Evolutionary conservation across 2,113 vertebrate species (phyloP), one percentile per base, ranked within the genome.

Genomic region (Hippolais icterina): DNA sequence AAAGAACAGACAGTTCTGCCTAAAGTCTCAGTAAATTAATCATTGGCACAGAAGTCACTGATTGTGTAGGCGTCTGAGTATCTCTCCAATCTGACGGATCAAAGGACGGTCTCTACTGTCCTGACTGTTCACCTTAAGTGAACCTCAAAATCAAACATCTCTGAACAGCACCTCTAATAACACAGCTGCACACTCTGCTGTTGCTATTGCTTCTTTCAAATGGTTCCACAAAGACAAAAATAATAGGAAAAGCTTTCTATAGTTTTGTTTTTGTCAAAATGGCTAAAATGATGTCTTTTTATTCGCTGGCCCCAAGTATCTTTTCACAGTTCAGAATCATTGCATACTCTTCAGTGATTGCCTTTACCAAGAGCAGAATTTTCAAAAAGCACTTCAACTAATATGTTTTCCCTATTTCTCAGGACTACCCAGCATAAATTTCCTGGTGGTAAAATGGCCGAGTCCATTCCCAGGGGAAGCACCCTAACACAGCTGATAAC

Each of bases 131-230:
- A 89, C 72, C 60, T 95, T 44, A 60, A 23, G 41, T 50, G 47
- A 90, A 94, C 84, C 76, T 94, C 59, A 59, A 95, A 94, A 94
- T 25, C 18, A 46, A 84, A 18, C 47, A 49, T 41, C 35, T 88
- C 44, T 74, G 18, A 68, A 19, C 5, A 1, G 11, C 90, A 96
- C 35, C 28, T 76, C 63, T 94, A 57, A 85, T 49, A 89, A 90
- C 49, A 46, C 18, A 83, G 54, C 24, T 49, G 15, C 59, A 44
- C 22, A n/a, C 33, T 90, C 65, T 82, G 42, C 33, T 60, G 49
- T 24, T 75, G 41, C 28, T 94, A 18, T 17, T 69, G n/a, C 35
- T 82, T 39, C 65, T 54, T 50, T 47, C 49, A 27, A 94, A 76
- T 10, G n/a, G 41, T 63, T 96, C 82, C 68, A 57, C 83, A 90